phyloP scores from a whole-genome alignment of 2,797 vertebrate species.

The Pseudopleuronectes americanus region DNA sequence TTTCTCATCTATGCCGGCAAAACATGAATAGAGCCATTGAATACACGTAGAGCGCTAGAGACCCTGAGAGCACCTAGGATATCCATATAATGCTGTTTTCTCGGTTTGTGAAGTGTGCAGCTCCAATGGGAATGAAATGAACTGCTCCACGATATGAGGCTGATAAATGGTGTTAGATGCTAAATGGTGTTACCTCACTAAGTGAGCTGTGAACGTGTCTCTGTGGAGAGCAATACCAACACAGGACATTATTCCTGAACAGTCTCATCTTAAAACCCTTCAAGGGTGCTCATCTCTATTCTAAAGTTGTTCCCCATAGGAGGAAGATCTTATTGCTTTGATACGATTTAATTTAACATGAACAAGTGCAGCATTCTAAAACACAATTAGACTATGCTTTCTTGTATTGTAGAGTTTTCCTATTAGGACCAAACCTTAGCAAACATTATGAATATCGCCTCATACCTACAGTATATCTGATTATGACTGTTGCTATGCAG shows the following conservation, averaged over 20 bases:
- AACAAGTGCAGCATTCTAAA: neutral
- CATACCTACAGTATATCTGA: constrained; percentile 54
- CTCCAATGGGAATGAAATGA: constrained; percentile 37
- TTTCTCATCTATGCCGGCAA: constrained; percentile 3
- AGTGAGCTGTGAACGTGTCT: constrained; percentile 33
- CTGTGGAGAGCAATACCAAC: constrained; percentile 28
- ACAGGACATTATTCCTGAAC: constrained; percentile 7
- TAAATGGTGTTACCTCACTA: constrained; percentile 41
- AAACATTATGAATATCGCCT: constrained; percentile 30
- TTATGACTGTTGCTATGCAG: constrained; percentile 76
- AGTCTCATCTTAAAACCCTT: constrained; percentile 2
- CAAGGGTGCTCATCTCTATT: neutral
- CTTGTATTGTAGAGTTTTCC: neutral
- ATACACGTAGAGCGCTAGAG: constrained; percentile 2
- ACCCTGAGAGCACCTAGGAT: neutral
- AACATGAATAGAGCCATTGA: constrained; percentile 1
- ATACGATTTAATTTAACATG: neutral
- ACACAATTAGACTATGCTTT: neutral
- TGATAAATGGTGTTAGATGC: constrained; percentile 26
- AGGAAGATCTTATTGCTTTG: neutral
- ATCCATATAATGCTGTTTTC: constrained; percentile 29
- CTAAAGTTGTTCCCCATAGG: neutral
- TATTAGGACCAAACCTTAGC: neutral
- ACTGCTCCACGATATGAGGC: constrained; percentile 22
- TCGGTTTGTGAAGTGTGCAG: constrained; percentile 15